Base-by-base conservation (phyloP, 2,113 vertebrate genomes). In the Lampris megalopsis region DNA sequence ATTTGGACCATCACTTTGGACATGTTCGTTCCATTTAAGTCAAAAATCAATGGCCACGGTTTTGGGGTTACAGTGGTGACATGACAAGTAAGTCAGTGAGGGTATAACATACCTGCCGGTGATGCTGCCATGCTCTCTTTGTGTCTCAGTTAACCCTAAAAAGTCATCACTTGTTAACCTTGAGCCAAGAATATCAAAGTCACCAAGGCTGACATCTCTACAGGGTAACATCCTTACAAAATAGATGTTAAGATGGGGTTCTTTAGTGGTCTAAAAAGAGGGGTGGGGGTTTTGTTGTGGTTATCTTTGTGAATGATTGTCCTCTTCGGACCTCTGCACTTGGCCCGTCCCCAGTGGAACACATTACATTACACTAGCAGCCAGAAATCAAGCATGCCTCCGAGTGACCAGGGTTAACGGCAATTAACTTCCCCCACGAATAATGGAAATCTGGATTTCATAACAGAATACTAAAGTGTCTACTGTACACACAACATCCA, bases 351-450 rank as follows among this genome's bases (percentile, higher is more conserved):
- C 43, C 52, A 79, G 54, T 59, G 76, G 80, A 89, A 69, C 57
- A 79, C 60, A 83, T 88, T 79, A 86, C 78, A 83, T 71, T 79
- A 86, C 78, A 83, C 74, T 85, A 84, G 79, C 76, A 77, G 59
- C 57, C 71, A 83, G 77, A 67, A 24, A 68, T 63, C 72, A 71
- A 85, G 77, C 70, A 73, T 67, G 76, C 81, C 81, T 85, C 81
- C 75, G 40, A 82, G 48, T 63, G 54, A 69, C 58, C 54, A 35
- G 61, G 69, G 67, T 76, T 79, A 84, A 78, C 78, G 68, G 40
- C 78, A 89, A 81, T 85, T 76, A 86, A 73, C 45, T 68, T 82
- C 53, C 57, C 61, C 48, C 47, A 65, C 77, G 65, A 78, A 75
- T 73, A 67, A 75, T 47, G 77, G 69, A 85, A 88, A 87, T 84